These are phyloP conservation scores for Leucopternis melanops DNA, from an alignment of 2,113 vertebrate genomes.

Conservation along the genomic window DNA sequence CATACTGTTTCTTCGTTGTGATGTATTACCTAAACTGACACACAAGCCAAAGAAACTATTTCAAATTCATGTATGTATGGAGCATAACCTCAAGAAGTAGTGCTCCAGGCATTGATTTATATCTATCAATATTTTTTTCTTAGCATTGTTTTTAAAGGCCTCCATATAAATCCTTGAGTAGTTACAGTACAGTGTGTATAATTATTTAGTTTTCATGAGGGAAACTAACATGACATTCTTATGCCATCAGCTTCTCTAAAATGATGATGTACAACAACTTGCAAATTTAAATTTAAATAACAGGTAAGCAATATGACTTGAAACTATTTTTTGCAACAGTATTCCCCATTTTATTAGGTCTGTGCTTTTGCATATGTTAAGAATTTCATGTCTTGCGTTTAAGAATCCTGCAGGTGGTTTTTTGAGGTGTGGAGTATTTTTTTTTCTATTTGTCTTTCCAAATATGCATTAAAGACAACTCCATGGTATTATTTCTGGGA, in stretches of 20 bases:
- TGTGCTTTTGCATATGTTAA: background rate
- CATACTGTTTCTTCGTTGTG: background rate
- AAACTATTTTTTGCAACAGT: background rate
- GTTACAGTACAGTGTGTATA: background rate
- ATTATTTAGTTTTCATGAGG: background rate
- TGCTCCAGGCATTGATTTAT: background rate
- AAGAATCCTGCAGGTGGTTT: background rate
- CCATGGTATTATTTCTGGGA: background rate
- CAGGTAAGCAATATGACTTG: background rate
- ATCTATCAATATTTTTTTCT: background rate
- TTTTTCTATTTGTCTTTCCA: background rate
- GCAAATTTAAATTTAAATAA: background rate
- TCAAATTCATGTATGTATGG: background rate
- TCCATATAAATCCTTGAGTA: background rate
- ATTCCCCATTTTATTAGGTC: background rate
- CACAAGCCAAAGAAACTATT: background rate
- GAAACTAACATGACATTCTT: background rate
- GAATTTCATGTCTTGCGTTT: fast-evolving
- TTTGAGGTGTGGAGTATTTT: background rate
- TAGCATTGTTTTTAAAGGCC: background rate
- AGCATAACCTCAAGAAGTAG: background rate
- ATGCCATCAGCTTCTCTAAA: background rate
- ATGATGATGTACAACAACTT: background rate
- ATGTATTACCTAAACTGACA: background rate
- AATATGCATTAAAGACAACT: background rate